Evolutionary conservation across 1,140 invertebrate species (phyloP).

Genomic region (Hypsibius dujardini): DNA sequence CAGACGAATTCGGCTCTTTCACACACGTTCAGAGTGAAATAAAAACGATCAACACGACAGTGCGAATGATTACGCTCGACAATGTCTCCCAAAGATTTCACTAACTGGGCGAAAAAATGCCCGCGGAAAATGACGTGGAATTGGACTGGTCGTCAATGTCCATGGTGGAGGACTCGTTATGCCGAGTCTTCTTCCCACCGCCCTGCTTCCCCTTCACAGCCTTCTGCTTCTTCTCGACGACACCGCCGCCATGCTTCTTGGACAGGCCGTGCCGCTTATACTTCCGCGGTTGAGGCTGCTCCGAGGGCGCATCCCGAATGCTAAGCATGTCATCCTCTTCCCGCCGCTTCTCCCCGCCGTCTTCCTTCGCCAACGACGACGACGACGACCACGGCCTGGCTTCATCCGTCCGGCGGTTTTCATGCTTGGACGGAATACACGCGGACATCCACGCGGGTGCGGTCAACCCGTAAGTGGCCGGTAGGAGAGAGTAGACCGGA

Average conservation of each 20-base stretch:
- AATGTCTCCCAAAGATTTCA: too few relatives aligned
- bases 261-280: background rate
- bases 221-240: background rate
- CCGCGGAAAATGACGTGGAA: too few relatives aligned
- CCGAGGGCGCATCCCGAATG: background rate
- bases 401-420: conserved; percentile 3
- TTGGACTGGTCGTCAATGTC: too few relatives aligned
- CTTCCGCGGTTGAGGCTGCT: background rate
- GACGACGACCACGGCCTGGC: background rate
- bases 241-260: background rate
- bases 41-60: too few relatives aligned
- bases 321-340: background rate
- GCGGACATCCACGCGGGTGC: background rate
- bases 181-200: background rate
- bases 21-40: too few relatives aligned
- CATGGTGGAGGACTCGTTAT: background rate
- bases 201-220: background rate
- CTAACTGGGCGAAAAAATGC: too few relatives aligned
- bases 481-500: background rate
- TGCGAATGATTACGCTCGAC: too few relatives aligned
- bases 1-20: too few relatives aligned
- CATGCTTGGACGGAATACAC: background rate
- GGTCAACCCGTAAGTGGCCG: background rate
- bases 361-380: background rate
- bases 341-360: background rate